phyloP scores from a whole-genome alignment of 2,888 invertebrate genomes.

The Laothoe populi region DNA sequence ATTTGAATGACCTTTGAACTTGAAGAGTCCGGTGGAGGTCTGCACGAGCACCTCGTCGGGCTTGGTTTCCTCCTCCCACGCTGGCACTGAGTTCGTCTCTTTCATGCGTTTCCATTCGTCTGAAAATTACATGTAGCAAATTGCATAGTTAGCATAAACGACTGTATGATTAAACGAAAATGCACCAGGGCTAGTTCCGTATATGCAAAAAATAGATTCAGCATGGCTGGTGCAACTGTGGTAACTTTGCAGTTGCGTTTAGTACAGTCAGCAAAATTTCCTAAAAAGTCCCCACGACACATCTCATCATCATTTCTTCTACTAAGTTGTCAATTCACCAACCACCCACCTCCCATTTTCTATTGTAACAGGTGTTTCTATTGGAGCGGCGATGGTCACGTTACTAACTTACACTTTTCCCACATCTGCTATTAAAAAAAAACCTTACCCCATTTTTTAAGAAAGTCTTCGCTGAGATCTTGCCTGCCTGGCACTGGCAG shows the following conservation, averaged over 20 bases:
- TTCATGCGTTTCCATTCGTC: conserved; percentile 94
- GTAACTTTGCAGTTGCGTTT: too few species aligned
- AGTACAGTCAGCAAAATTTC: too few species aligned
- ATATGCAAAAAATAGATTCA: too few species aligned
- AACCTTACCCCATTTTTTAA: conserved; percentile 88
- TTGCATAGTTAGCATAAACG: neutral
- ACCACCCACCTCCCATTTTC: too few species aligned
- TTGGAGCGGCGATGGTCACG: too few species aligned
- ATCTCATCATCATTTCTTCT: too few species aligned
- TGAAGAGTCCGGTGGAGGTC: conserved; percentile 92
- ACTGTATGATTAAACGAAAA: too few species aligned
- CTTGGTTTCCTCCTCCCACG: conserved; percentile 75
- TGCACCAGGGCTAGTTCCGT: neutral
- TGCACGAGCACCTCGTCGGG: conserved; percentile 90
- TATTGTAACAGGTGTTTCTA: too few species aligned
- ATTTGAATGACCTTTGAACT: conserved; percentile 88
- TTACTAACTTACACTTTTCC: too few species aligned
- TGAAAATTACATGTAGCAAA: conserved; percentile 42
- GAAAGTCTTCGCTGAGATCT: conserved; percentile 92
- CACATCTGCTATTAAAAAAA: neutral
- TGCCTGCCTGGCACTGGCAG: conserved; percentile 85
- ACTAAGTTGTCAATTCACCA: too few species aligned
- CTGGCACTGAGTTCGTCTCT: conserved; percentile 84
- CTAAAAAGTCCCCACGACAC: too few species aligned
- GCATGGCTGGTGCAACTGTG: too few species aligned